Evolutionary conservation across 2,113 vertebrate genomes (phyloP), one percentile per base, ranked within the genome.

Genomic region (Rhineura floridana): DNA sequence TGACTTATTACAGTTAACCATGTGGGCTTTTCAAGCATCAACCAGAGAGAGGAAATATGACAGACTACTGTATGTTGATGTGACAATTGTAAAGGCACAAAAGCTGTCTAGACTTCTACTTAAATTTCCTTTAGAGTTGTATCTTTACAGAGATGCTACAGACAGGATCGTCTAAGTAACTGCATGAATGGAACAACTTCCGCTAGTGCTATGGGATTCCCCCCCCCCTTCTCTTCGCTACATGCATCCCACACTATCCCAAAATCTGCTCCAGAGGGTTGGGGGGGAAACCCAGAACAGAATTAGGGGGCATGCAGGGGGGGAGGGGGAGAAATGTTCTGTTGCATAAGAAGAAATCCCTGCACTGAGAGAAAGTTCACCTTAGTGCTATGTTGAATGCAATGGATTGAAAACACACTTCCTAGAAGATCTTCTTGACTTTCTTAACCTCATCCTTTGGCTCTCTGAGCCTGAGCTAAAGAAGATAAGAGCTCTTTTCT

Each of bases 51-150:
- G 21, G 25, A 62, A 59, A 33, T 46, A 46, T 75, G 76, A 84
- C 46, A 62, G 25, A 46, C 44, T 65, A 75, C n/a, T n/a, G n/a
- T n/a, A n/a, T 75, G 44, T n/a, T 46, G 69, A 75, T 59, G 10
- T 25, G 39, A 63, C 44, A 63, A 13, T 39, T 39, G 25, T 39
- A 50, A 88, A 88, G 87, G 87, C 79, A 88, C 87, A 83, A 83
- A 87, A 63, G 44, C 33, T 50, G 80, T 50, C 69, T 76, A 76
- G 23, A 36, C 25, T 63, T 44, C 81, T 65, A 9, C 65, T 80
- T 46, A 30, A 33, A 39, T 9, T 72, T n/a, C 33, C 55, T 59
- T 59, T 59, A 59, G 55, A 21, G 55, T 59, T 21, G 6, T 59
- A 19, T 81, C 86, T 72, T 59, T 72, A 77, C 13, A 25, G 30